Conservation (phyloP, 2,113 vertebrate species). For the Cinclus cinclus region DNA sequence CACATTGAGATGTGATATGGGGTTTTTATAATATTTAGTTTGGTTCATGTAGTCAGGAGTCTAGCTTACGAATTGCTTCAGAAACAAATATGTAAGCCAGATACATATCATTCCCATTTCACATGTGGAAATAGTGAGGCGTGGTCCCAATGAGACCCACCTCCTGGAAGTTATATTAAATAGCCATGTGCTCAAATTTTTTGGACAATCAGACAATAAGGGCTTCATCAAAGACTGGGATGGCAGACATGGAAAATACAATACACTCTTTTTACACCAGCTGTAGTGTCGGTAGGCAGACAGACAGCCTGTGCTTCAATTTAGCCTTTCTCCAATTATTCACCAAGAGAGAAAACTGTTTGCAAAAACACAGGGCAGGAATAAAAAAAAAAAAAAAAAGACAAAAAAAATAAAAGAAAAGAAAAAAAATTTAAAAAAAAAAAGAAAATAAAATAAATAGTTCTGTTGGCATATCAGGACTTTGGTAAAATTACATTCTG, state of each 20-base stretch:
- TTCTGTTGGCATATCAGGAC: background rate
- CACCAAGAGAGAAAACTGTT: background rate
- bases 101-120: background rate
- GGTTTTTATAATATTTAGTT: background rate
- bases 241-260: background rate
- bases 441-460: conserved; percentile 31
- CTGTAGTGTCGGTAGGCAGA: background rate
- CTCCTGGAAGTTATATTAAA: background rate
- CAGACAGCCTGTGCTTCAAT: background rate
- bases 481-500: background rate
- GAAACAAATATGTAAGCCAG: background rate
- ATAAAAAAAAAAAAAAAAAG: conserved; percentile 42
- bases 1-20: background rate
- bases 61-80: background rate
- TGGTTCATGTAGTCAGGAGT: background rate
- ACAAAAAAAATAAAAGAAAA: too few species aligned
- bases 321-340: background rate
- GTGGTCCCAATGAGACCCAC: background rate
- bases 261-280: background rate
- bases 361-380: background rate
- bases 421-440: background rate
- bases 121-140: conserved; percentile 19
- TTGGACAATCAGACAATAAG: background rate
- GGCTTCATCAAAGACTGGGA: background rate
- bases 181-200: background rate